Percentiles rank a stretch among this genome's conserved stretches.
phyloP scores from a whole-genome alignment of 2,113 vertebrate species.

The Dinomys branickii region DNA sequence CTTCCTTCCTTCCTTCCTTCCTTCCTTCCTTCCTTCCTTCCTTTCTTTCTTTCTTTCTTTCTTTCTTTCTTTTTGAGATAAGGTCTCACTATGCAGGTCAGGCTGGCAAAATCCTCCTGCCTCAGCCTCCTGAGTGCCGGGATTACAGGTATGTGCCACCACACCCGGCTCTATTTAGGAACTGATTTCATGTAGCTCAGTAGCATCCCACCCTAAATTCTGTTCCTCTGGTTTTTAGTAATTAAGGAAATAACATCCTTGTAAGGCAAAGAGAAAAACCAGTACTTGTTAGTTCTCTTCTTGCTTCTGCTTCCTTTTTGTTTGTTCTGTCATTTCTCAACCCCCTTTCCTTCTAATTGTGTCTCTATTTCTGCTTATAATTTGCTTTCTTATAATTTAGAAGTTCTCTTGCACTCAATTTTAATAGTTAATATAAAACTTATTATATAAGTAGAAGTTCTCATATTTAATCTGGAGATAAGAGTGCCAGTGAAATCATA shows the following conservation, averaged over 20 bases:
- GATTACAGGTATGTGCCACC: no score
- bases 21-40: no score
- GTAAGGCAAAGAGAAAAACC: slow-evolving; percentile 16
- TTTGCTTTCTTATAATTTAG: slow-evolving; percentile 42
- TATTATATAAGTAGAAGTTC: slow-evolving; percentile 65
- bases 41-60: no score
- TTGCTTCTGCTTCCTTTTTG: slow-evolving; percentile 13
- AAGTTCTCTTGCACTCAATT: background rate
- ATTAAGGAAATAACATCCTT: slow-evolving; percentile 6
- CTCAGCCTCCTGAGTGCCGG: no score
- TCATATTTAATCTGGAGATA: slow-evolving; percentile 32
- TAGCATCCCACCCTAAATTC: background rate
- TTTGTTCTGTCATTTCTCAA: slow-evolving; percentile 57
- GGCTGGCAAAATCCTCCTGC: no score
- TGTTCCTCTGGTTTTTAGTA: slow-evolving; percentile 50
- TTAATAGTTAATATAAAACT: background rate
- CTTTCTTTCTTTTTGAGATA: no score
- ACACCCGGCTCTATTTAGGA: background rate
- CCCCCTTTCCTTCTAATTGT: slow-evolving; percentile 11
- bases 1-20: no score
- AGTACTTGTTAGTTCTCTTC: background rate
- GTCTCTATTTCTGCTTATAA: slow-evolving; percentile 35
- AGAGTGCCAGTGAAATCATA: background rate
- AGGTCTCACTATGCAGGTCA: no score
- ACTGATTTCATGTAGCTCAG: accelerated